Conservation (phyloP, 2,797 vertebrate genomes). For the Chanos chanos region DNA sequence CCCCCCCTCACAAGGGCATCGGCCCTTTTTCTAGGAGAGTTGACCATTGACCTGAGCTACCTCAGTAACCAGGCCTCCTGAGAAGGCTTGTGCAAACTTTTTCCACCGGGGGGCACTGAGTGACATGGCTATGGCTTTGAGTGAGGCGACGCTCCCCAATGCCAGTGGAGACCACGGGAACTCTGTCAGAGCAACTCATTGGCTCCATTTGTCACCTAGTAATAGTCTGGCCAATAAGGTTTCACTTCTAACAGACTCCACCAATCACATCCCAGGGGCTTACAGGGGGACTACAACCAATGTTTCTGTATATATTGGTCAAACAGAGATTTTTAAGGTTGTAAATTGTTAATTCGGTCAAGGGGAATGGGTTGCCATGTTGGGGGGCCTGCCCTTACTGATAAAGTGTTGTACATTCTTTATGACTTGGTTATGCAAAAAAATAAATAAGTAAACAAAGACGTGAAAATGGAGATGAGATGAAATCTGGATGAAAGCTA, state of each 20-base stretch:
- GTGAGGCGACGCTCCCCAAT: too few relatives aligned
- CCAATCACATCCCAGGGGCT: background rate
- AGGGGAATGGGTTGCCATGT: conserved; percentile 24
- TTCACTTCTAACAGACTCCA: conserved; percentile 3
- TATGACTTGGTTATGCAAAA: conserved; percentile 38
- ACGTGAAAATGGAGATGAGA: conserved; percentile 27
- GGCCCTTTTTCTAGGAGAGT: too few relatives aligned
- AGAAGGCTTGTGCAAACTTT: too few relatives aligned
- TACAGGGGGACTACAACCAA: conserved; percentile 42
- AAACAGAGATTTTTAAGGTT: conserved; percentile 38
- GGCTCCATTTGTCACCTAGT: conserved; percentile 5
- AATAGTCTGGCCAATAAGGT: background rate
- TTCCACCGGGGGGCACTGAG: too few relatives aligned
- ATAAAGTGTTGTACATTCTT: conserved; percentile 27
- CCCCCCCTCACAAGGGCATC: too few relatives aligned
- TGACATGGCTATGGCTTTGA: too few relatives aligned
- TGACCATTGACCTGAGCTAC: too few relatives aligned
- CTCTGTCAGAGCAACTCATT: too few relatives aligned
- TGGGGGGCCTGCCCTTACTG: conserved; percentile 12
- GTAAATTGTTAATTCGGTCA: conserved; percentile 52
- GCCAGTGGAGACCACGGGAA: too few relatives aligned
- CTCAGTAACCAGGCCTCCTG: too few relatives aligned
- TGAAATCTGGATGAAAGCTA: conserved; percentile 6
- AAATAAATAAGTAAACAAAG: conserved; percentile 24
- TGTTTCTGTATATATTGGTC: conserved; percentile 51